These are phyloP conservation scores for Salticus scenicus DNA, from an alignment of 2,888 invertebrate genomes.

Conservation along the genomic window DNA sequence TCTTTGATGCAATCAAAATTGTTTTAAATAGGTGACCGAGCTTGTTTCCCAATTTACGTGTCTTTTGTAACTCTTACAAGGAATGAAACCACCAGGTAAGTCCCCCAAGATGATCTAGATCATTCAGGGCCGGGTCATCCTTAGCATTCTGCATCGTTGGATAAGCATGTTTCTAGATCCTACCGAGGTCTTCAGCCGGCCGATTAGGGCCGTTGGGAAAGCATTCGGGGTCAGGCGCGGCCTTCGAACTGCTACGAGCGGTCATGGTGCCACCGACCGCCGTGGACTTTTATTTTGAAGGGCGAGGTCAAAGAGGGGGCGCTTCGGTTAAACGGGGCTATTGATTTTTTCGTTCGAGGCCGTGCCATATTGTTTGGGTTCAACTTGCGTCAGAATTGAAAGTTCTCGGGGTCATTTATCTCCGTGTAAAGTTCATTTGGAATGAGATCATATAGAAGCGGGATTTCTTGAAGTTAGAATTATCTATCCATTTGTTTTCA, in stretches of 20 bases:
- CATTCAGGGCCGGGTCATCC: neutral
- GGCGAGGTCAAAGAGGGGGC: neutral
- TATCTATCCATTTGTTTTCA: too few relatives aligned
- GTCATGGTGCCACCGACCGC: neutral
- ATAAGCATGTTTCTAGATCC: neutral
- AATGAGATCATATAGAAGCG: too few relatives aligned
- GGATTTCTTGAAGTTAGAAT: too few relatives aligned
- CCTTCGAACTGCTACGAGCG: neutral
- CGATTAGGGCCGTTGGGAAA: neutral
- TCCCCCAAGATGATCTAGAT: neutral
- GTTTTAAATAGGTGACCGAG: too few relatives aligned
- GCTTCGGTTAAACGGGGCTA: neutral
- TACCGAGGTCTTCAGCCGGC: neutral
- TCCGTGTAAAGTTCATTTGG: too few relatives aligned
- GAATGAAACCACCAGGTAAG: neutral
- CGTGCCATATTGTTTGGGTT: neutral
- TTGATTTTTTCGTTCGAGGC: neutral
- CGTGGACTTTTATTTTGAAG: neutral
- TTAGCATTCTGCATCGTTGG: neutral
- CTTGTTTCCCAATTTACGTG: neutral
- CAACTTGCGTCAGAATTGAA: neutral
- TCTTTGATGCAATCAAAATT: too few relatives aligned
- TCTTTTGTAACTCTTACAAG: neutral
- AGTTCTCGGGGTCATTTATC: neutral
- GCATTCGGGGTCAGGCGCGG: constrained; percentile 6